Conservation (phyloP, 2,888 invertebrate genomes). For the Diadegma fenestrale region DNA sequence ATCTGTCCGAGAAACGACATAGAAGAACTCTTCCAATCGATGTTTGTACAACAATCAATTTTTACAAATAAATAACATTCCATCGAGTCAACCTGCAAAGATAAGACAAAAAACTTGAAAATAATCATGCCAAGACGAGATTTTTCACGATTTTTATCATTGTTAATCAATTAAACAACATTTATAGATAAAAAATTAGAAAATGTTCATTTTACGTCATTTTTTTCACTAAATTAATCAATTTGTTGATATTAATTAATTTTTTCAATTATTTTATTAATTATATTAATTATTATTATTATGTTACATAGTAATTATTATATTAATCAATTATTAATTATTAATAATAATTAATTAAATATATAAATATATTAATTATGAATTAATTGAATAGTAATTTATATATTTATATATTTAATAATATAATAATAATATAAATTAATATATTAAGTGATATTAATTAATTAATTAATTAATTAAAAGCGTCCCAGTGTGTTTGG, state of each 20-base stretch:
- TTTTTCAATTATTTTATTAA: not conserved
- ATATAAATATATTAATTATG: no score
- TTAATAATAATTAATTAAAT: no score
- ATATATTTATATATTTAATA: no score
- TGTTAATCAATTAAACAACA: not conserved
- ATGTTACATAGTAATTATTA: no score
- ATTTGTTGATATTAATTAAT: not conserved
- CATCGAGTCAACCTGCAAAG: not conserved
- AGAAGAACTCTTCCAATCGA: slow-evolving; percentile 97
- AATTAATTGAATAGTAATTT: no score
- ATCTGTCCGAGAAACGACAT: slow-evolving; percentile 99
- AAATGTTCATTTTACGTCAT: not conserved
- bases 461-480: no score
- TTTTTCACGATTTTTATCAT: not conserved
- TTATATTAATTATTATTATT: no score
- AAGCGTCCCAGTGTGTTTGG: no score
- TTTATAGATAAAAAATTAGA: not conserved
- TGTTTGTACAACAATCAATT: slow-evolving; percentile 89
- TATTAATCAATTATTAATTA: no score
- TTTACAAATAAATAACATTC: not conserved
- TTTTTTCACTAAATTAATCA: no score
- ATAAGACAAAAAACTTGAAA: not conserved
- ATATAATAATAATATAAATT: no score
- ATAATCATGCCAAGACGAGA: not conserved
- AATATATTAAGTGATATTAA: no score